Percentiles rank a stretch among this genome's conserved stretches.
Evolutionary conservation across 2,797 vertebrate genomes (phyloP).

Genomic region (Cyclura pinguis): DNA sequence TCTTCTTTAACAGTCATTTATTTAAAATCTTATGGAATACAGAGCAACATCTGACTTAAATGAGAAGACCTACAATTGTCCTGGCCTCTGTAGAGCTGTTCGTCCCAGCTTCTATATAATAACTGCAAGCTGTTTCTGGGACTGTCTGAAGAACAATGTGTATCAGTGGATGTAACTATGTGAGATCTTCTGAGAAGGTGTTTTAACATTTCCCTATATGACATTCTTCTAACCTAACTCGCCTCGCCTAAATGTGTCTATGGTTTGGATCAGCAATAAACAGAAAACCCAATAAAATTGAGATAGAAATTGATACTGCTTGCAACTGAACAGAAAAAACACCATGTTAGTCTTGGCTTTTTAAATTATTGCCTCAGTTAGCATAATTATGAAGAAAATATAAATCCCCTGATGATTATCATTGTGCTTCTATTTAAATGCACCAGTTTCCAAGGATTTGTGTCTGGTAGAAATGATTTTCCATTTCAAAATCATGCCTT

Average conservation of each 20-base stretch:
- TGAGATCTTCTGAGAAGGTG: no score
- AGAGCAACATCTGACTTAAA: neutral
- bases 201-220: neutral
- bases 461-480: neutral
- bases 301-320: neutral
- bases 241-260: neutral
- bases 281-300: neutral
- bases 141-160: no score
- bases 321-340: neutral
- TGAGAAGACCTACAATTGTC: neutral
- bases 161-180: neutral
- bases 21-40: neutral
- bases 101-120: no score
- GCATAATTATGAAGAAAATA: neutral
- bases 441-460: neutral
- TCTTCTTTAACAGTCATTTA: neutral
- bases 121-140: no score
- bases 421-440: conserved; percentile 7
- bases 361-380: neutral
- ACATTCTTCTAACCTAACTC: neutral
- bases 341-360: neutral
- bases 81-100: neutral
- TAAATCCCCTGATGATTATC: conserved; percentile 2
- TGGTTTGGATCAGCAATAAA: neutral
- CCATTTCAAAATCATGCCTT: neutral